These are phyloP conservation scores for Oryctes rhinoceros DNA, from an alignment of 1,140 invertebrate genomes.

Conservation along the genomic window DNA sequence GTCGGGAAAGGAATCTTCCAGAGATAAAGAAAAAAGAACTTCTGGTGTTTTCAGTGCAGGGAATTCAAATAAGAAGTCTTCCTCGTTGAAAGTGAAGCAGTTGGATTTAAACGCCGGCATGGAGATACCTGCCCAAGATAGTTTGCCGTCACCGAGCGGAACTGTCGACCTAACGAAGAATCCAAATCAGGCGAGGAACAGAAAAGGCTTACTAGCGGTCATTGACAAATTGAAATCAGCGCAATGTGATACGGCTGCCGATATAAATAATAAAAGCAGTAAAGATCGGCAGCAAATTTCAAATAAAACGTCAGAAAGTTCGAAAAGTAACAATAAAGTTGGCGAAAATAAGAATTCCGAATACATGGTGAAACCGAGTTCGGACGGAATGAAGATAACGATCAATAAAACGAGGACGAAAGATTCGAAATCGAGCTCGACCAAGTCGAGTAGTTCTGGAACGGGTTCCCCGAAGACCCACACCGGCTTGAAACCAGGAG, in stretches of 20 bases:
- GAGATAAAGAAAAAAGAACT: constrained; percentile 65
- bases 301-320: constrained; percentile 66
- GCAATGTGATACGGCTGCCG: constrained; percentile 65
- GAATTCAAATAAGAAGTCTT: constrained; percentile 74
- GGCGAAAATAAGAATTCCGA: constrained; percentile 78
- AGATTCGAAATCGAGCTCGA: constrained; percentile 62
- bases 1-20: constrained; percentile 63
- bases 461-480: constrained; percentile 78
- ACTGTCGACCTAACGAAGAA: constrained; percentile 65
- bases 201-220: constrained; percentile 82
- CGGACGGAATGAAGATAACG: constrained; percentile 87
- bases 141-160: constrained; percentile 64
- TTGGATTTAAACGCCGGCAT: constrained; percentile 67
- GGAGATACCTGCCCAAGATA: constrained; percentile 45
- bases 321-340: constrained; percentile 63
- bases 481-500: constrained; percentile 84
- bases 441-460: constrained; percentile 60
- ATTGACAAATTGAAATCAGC: constrained; percentile 86
- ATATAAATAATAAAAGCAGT: constrained; percentile 55
- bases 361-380: constrained; percentile 86
- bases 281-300: constrained; percentile 52
- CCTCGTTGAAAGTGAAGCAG: constrained; percentile 73
- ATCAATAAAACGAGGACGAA: constrained; percentile 84
- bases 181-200: constrained; percentile 67
- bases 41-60: constrained; percentile 58